Evolutionary conservation across 2,888 invertebrate species (phyloP).

Genomic region (Drosophila testacea): DNA sequence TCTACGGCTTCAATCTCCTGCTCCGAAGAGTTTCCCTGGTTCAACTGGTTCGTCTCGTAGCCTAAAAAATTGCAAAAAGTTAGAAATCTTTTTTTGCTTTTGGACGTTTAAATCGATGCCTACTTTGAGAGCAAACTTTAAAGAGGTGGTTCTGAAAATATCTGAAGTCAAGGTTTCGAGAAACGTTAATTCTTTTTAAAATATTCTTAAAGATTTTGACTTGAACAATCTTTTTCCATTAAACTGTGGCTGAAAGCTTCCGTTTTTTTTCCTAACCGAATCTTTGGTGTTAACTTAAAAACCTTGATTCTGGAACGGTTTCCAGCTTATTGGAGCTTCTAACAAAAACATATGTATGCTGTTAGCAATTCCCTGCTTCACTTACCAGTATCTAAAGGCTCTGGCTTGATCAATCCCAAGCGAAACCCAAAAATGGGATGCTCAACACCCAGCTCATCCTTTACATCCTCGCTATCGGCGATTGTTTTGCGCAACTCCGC

Average conservation of each 20-base stretch:
- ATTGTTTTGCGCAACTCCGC: constrained; percentile 28
- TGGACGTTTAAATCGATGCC: not conserved
- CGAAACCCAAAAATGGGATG: constrained; percentile 84
- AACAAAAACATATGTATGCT: no score
- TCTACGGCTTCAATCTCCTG: constrained; percentile 58
- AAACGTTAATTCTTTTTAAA: no score
- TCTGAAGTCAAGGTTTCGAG: no score
- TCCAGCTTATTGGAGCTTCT: no score
- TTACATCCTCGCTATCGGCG: constrained; percentile 19
- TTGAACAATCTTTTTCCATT: no score
- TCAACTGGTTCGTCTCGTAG: constrained; percentile 65
- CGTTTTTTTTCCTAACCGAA: no score
- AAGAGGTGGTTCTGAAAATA: no score
- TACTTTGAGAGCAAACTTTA: not conserved
- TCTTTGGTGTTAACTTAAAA: no score
- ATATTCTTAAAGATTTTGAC: no score
- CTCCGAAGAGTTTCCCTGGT: constrained; percentile 46
- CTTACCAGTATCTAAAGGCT: constrained; percentile 82
- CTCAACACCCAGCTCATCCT: constrained; percentile 68
- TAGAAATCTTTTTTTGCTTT: not conserved
- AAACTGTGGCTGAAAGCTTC: no score
- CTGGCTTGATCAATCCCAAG: constrained; percentile 82
- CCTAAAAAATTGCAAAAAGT: constrained; percentile 46
- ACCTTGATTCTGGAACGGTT: no score
- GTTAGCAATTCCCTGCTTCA: not conserved